Conservation (phyloP, 2,797 vertebrate species). For the Otus scops region DNA sequence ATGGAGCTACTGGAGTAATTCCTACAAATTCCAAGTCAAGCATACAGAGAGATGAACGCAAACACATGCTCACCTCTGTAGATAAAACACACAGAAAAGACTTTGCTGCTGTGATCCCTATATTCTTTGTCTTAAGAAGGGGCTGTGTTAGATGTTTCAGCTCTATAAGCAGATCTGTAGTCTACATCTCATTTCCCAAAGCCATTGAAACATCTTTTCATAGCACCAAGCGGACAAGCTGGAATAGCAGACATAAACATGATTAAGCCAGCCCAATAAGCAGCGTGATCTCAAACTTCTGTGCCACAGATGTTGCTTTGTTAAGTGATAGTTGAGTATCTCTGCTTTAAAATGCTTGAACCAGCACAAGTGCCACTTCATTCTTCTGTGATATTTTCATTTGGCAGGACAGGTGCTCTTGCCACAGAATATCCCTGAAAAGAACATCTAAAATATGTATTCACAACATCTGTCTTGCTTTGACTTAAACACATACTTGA, state of each 20-base stretch:
- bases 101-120: neutral
- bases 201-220: neutral
- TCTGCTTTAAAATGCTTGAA: conserved; percentile 38
- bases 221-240: neutral
- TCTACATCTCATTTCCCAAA: neutral
- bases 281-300: neutral
- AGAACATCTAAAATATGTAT: conserved; percentile 71
- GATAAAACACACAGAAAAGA: neutral
- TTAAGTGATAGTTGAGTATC: neutral
- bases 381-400: conserved; percentile 40
- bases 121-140: neutral
- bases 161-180: neutral
- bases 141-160: neutral
- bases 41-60: neutral
- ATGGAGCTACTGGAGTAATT: neutral
- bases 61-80: neutral
- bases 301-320: neutral
- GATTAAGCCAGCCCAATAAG: neutral
- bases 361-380: conserved; percentile 50
- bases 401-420: conserved; percentile 57
- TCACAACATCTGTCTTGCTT: conserved; percentile 59
- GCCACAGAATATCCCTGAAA: conserved; percentile 26
- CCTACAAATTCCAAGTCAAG: neutral
- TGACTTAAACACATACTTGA: conserved; percentile 49
- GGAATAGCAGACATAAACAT: fast-evolving